A percentile compares a stretch with the other conserved stretches of the same genome.
phyloP scores from a whole-genome alignment of 2,797 vertebrate genomes.

The Tarsius wallacei region DNA sequence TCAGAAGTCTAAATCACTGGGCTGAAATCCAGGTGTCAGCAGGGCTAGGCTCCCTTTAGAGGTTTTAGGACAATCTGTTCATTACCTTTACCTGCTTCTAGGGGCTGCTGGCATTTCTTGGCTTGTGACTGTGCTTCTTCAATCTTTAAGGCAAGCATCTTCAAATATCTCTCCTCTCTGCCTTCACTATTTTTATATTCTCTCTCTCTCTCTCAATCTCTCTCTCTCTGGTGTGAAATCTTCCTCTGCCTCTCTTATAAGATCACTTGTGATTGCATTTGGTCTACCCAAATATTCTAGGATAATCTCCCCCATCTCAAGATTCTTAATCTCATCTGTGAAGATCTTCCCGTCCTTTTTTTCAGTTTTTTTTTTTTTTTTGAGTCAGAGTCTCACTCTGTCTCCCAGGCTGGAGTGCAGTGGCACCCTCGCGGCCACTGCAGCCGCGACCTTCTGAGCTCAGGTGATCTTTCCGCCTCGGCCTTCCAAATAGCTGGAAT shows the following conservation, averaged over 20 bases:
- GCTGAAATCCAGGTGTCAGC: neutral
- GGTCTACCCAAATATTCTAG: neutral
- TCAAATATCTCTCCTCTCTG: neutral
- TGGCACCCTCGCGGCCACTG: too few relatives aligned
- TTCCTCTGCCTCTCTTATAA: neutral
- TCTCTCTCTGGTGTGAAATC: neutral
- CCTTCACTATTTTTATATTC: neutral
- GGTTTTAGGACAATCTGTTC: neutral
- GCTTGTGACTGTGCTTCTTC: neutral
- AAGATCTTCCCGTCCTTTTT: neutral
- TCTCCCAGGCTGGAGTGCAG: too few relatives aligned
- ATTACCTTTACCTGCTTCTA: neutral
- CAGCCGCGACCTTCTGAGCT: too few relatives aligned
- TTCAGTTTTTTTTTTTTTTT: too few relatives aligned
- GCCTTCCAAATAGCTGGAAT: neutral
- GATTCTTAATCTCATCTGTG: slow-evolving; percentile 22
- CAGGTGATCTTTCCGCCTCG: too few relatives aligned
- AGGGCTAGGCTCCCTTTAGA: neutral
- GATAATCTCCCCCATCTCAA: neutral
- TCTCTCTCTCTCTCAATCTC: neutral
- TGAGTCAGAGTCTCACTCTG: too few relatives aligned
- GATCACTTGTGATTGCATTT: neutral
- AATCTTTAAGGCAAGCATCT: neutral
- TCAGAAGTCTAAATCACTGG: neutral
- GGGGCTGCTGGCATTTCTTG: neutral